Base-by-base conservation (phyloP, 2,113 vertebrate genomes). In the Oncorhynchus masou region DNA sequence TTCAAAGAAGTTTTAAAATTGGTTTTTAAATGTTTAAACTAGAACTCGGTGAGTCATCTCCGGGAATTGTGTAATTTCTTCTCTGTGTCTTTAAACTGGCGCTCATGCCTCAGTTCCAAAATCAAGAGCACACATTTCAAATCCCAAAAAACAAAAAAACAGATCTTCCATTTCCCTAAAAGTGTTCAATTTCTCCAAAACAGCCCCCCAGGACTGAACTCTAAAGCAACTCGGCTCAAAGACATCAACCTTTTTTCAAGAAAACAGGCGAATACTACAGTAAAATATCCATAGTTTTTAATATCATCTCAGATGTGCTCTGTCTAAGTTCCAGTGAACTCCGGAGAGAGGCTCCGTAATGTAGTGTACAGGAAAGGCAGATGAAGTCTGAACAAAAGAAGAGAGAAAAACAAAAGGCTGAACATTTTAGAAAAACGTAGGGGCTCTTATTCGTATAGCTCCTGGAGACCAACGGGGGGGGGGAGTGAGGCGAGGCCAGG, bases 391-490 rank as follows among this genome's bases (percentile, higher is more conserved):
- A 89, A 83, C 76, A 87, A 83, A 84, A 34, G 39, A 62, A 69
- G n/a, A 74, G 34, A 25, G 34, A 16, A 64, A 27, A 73, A 83
- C 25, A 65, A 68, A 68, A 16, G 12, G 75, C 68, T 51, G 22
- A 27, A 15, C 15, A 3, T 34, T 51, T 51, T 51, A 24, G 20
- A 66, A 2, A 79, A 72, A 73, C 49, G 73, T 59, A 85, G 74
- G 74, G 70, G 76, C 8, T 81, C 68, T 60, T 86, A 89, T 92
- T 88, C 90, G 88, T 88, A 86, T 90, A 77, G 82, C 86, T 87
- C 80, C 79, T 82, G 70, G 86, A 89, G 86, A 84, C 78, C 16
- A n/a, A 65, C 66, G 78, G 76, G 76, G 79, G n/a, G n/a, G 77
- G 79, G 75, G 81, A 71, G 73, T 19, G 39, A 29, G 15, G 8